These are phyloP conservation scores for Chrysodeixis includens DNA, from an alignment of 2,888 invertebrate species.

Conservation along the genomic window DNA sequence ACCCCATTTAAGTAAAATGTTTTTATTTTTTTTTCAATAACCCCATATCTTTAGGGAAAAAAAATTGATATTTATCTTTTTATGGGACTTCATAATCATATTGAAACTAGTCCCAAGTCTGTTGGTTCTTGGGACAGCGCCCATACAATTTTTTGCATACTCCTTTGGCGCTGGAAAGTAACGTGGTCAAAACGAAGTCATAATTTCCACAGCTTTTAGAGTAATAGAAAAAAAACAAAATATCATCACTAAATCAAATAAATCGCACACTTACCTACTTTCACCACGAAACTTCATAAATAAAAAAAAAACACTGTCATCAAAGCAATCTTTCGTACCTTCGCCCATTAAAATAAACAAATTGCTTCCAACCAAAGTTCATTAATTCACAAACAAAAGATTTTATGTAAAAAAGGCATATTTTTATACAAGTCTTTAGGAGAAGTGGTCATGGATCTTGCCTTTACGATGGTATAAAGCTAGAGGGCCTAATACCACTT, in stretches of 20 bases:
- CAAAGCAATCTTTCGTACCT: slow-evolving; percentile 26
- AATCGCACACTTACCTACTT: slow-evolving; percentile 7
- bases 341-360: slow-evolving; percentile 20
- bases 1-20: no score
- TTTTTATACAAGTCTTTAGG: slow-evolving; percentile 45
- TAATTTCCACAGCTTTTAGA: not conserved
- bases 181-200: no score
- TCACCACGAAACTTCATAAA: not conserved
- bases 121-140: no score
- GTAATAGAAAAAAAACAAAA: not conserved
- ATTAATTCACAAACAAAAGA: slow-evolving; percentile 37
- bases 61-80: no score
- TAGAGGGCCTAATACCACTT: no score
- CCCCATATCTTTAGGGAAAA: no score
- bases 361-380: slow-evolving; percentile 27
- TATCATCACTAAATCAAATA: not conserved
- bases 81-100: no score
- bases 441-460: slow-evolving; percentile 61
- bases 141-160: no score
- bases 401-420: slow-evolving; percentile 34
- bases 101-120: no score
- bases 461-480: slow-evolving; percentile 78
- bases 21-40: no score
- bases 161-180: not conserved
- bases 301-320: slow-evolving; percentile 8